phyloP scores from a whole-genome alignment of 2,797 vertebrate species.

The Pseudochaenichthys georgianus region DNA sequence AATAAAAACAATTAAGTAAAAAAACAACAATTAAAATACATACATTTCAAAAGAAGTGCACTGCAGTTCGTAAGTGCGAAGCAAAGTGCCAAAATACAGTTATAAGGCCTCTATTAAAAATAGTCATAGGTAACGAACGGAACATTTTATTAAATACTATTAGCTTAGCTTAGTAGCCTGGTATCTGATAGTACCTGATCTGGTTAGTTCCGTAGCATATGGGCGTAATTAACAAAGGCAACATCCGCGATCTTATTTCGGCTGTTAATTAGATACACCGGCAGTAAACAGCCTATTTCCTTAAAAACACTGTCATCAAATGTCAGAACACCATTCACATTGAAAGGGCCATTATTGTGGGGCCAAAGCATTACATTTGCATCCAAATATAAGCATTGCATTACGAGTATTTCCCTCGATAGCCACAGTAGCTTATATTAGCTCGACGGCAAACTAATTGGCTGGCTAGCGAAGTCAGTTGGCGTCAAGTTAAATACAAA shows the following conservation, averaged over 20 bases:
- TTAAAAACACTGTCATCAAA: background rate
- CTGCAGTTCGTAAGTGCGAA: no score
- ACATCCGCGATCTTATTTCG: background rate
- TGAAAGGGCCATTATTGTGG: fast-evolving
- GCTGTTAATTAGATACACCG: background rate
- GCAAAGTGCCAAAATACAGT: no score
- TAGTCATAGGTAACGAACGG: no score
- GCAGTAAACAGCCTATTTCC: background rate
- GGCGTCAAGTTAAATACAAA: background rate
- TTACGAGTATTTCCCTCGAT: background rate
- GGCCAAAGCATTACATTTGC: fast-evolving
- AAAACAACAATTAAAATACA: no score
- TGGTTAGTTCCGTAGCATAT: background rate
- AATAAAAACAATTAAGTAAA: no score
- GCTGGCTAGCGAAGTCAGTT: conserved; percentile 15
- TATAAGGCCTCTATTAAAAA: no score
- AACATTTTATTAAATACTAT: no score
- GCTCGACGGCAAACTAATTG: conserved; percentile 46
- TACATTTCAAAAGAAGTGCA: no score
- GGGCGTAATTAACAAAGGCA: background rate
- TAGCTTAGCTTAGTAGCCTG: no score
- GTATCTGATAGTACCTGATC: no score
- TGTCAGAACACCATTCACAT: fast-evolving
- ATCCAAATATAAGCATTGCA: background rate
- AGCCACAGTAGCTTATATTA: conserved; percentile 55